Percentiles rank a stretch among this genome's conserved stretches.
phyloP scores from a whole-genome alignment of 2,797 vertebrate genomes.

The Coracias cyanogaster region DNA sequence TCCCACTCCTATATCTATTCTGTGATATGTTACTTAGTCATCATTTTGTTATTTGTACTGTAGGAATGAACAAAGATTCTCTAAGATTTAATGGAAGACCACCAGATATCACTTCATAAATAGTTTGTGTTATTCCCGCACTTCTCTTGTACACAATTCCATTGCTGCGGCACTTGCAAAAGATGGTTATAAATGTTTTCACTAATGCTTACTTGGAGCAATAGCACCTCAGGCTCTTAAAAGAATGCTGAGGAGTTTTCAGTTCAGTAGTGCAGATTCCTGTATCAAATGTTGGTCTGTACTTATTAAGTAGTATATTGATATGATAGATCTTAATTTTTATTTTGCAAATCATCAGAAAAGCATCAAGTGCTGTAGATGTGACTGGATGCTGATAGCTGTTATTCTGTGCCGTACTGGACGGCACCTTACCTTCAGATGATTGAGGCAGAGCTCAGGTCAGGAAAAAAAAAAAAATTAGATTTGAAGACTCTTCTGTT shows the following conservation, averaged over 20 bases:
- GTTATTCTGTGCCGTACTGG: neutral
- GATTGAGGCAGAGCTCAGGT: neutral
- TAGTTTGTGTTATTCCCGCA: neutral
- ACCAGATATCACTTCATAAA: neutral
- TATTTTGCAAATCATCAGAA: neutral
- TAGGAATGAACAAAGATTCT: neutral
- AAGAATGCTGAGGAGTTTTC: slow-evolving; percentile 23
- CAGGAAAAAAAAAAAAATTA: neutral
- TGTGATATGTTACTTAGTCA: neutral
- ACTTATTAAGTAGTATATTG: neutral
- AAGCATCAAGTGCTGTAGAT: neutral
- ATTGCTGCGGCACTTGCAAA: neutral
- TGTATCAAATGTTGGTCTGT: neutral
- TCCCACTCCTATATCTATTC: neutral
- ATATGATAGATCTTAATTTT: neutral
- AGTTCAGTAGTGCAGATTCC: neutral
- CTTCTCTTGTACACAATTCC: neutral
- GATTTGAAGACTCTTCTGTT: neutral
- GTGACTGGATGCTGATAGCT: neutral
- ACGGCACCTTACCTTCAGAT: neutral
- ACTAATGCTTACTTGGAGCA: neutral
- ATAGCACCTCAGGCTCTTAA: neutral
- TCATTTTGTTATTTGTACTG: neutral
- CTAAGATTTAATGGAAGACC: neutral
- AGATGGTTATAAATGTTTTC: neutral